Conservation (phyloP, 2,797 vertebrate species). For the Trachurus trachurus region DNA sequence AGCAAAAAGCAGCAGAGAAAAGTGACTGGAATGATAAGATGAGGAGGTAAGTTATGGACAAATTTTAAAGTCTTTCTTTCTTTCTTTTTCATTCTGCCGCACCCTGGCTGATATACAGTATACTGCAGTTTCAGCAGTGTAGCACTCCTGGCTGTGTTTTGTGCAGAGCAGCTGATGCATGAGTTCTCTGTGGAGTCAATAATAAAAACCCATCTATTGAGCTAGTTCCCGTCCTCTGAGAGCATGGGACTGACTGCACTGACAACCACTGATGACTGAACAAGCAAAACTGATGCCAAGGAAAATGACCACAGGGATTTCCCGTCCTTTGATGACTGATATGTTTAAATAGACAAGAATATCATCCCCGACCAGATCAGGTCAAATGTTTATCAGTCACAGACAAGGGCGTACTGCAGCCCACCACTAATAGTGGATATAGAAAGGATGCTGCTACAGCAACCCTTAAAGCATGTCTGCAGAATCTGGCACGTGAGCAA, state of each 20-base stretch:
- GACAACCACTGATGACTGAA: slow-evolving; percentile 74
- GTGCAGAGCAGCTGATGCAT: slow-evolving; percentile 74
- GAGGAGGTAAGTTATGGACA: slow-evolving; percentile 85
- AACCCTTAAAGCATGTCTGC: slow-evolving; percentile 10
- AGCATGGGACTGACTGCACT: slow-evolving; percentile 69
- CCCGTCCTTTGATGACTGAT: slow-evolving; percentile 57
- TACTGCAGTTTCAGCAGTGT: slow-evolving; percentile 63
- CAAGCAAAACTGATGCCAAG: slow-evolving; percentile 70
- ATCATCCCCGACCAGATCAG: slow-evolving; percentile 40
- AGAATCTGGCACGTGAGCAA: slow-evolving; percentile 37
- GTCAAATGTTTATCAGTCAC: slow-evolving; percentile 36
- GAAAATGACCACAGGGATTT: slow-evolving; percentile 73
- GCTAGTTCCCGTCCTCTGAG: slow-evolving; percentile 75
- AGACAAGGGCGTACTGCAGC: slow-evolving; percentile 29
- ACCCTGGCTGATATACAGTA: slow-evolving; percentile 56
- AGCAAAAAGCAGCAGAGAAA: slow-evolving; percentile 66
- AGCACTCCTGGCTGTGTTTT: slow-evolving; percentile 57
- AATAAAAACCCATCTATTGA: slow-evolving; percentile 78
- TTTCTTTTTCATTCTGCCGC: slow-evolving; percentile 51
- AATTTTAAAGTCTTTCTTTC: slow-evolving; percentile 54
- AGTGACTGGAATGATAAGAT: slow-evolving; percentile 86
- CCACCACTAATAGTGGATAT: slow-evolving; percentile 16
- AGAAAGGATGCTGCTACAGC: slow-evolving; percentile 6
- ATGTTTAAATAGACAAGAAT: slow-evolving; percentile 38
- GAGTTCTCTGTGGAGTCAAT: slow-evolving; percentile 79